Evolutionary conservation across 1,140 invertebrate genomes (phyloP), one percentile per base, ranked within the genome.

Genomic region (Anagrus nilaparvatae): DNA sequence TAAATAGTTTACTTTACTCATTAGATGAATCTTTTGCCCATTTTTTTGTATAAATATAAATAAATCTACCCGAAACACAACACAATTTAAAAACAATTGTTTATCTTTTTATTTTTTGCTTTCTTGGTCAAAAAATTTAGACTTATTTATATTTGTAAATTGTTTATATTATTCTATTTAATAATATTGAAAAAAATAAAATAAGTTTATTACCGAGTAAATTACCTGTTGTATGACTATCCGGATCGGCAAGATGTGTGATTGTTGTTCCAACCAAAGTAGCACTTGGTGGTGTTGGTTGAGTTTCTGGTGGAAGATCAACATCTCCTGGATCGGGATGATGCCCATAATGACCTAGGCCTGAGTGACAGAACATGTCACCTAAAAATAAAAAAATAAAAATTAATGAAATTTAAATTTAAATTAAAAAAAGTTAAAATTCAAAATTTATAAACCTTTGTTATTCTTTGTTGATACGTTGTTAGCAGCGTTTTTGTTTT

Each of bases 361-460:
- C 66, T 65, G 66, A 63, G 56, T 68, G 63, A 66, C 66, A 67
- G 51, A 67, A 67, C 65, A 67, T 67, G 59, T 67, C 64, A 60
- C 65, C 66, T 67, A 55, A 61, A 23, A 9, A n/a, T 23, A 23
- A 36, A 23, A 18, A 13, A 36, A 36, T n/a, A 9, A 23, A 23
- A 24, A 14, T 0, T 9, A 36, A 36, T 23, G 23, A 36, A 36
- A 20, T 23, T 36, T 24, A 36, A 36, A 23, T 24, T 19, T 19
- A 33, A 34, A 33, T 19, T 13, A 36, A 36, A 24, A 20, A 13
- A 36, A 36, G 20, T 23, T 36, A n/a, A n/a, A n/a, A n/a, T n/a
- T n/a, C n/a, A n/a, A n/a, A 50, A 54, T 54, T 49, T 48, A 52
- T 56, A 56, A 58, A 59, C 56, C 56, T 51, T 58, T 64, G 54